A percentile compares a stretch with the other conserved stretches of the same genome.
Evolutionary conservation across 2,797 vertebrate species (phyloP).

Genomic region (Silurus lanzhouensis): DNA sequence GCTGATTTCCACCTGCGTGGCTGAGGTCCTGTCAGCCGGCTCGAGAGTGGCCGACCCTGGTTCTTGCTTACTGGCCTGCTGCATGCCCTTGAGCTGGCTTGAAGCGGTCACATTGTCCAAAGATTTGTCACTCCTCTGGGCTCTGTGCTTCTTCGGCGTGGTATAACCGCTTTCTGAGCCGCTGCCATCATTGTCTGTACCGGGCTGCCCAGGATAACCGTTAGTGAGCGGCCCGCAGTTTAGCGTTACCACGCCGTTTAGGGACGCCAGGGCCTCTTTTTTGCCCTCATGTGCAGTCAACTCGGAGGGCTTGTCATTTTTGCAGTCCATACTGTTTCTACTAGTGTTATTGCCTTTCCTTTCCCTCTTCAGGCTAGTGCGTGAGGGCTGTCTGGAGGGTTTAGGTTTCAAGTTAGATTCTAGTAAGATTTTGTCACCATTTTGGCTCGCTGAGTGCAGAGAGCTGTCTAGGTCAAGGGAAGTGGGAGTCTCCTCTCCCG

Average conservation of each 20-base stretch:
- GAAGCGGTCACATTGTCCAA: conserved; percentile 80
- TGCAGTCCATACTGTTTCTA: conserved; percentile 86
- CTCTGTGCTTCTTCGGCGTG: conserved; percentile 91
- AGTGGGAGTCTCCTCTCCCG: conserved; percentile 76
- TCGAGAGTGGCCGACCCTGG: conserved; percentile 61
- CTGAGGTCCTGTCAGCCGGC: conserved; percentile 75
- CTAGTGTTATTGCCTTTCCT: conserved; percentile 78
- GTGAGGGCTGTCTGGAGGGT: conserved; percentile 71
- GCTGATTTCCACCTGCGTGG: conserved; percentile 77
- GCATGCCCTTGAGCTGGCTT: conserved; percentile 85
- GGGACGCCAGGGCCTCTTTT: conserved; percentile 80
- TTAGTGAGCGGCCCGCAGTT: conserved; percentile 87
- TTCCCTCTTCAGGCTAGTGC: conserved; percentile 76
- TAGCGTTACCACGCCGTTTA: conserved; percentile 85
- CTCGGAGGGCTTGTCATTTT: conserved; percentile 78
- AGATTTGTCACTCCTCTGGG: conserved; percentile 86
- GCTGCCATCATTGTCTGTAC: conserved; percentile 89
- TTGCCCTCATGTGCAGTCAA: conserved; percentile 67
- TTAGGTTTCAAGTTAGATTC: conserved; percentile 72
- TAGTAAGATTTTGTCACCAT: conserved; percentile 78
- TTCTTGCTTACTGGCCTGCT: conserved; percentile 75
- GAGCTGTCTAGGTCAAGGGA: conserved; percentile 73
- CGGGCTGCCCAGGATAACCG: conserved; percentile 84
- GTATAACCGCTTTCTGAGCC: conserved; percentile 94
- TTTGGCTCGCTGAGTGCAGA: conserved; percentile 73